Base-by-base conservation (phyloP, 2,113 vertebrate species). In the Brevimyrus niger region DNA sequence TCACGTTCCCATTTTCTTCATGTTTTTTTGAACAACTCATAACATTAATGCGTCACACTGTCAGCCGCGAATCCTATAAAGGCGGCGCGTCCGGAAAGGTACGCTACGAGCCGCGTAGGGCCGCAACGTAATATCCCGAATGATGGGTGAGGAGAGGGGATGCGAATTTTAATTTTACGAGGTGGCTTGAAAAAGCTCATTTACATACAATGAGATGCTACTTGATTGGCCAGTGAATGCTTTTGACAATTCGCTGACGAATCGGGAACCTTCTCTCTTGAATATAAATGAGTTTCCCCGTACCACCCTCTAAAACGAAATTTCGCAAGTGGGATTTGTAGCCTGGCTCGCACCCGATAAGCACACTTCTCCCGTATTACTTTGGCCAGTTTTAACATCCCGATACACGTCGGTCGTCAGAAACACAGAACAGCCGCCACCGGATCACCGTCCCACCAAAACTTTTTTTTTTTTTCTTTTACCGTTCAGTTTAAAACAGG, bases 1-100 rank as follows among this genome's bases (percentile, higher is more conserved):
- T 90, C 1, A 53, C 80, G 27, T 80, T 94, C 89, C 91, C 89
- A 93, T 92, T 93, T 89, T 89, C 89, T 87, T 92, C 90, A 90
- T 93, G 46, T n/a, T 46, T 83, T 31, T 58, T 46, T 47, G 46
- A 31, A 87, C 7, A 87, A 61, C 47, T 46, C 35, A 87, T 73
- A 89, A 10, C 58, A 90, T 90, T 46, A 80, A 85, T 31, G 73
- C 48, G 31, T 31, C 58, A 50, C 53, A 58, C 21, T 50, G 48
- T 61, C 35, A 90, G 84, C 84, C 47, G 61, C 82, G 82, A 89
- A 23, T 58, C 87, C 19, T 88, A 31, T 83, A 46, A 84, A 46
- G 65, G 42, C 86, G 85, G 23, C 42, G 35, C 42, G 11, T 89
- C 31, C 27, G 69, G 31, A 73, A 89, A 89, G 84, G 85, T 89